Conservation (phyloP, 2,113 vertebrate genomes). For the Suncus etruscus region DNA sequence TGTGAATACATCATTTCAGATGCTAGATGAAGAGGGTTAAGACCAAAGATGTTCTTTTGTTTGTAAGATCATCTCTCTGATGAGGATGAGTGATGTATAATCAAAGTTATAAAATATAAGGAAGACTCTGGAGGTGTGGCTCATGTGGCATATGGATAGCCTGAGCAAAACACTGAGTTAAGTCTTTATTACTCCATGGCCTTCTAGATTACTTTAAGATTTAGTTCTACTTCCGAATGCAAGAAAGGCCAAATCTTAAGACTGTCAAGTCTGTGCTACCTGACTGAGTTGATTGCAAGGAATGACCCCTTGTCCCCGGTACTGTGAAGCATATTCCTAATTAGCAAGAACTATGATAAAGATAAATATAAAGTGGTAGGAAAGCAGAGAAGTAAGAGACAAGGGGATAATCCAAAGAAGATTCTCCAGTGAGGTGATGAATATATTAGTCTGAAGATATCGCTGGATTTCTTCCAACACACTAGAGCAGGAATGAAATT, state of each 20-base stretch:
- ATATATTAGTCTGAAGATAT: constrained; percentile 54
- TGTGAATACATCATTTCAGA: background rate
- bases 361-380: background rate
- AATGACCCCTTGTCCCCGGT: no score
- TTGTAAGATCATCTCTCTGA: background rate
- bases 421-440: background rate
- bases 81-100: background rate
- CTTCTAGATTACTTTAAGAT: no score
- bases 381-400: background rate
- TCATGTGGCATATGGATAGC: background rate
- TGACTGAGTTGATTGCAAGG: no score
- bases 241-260: no score
- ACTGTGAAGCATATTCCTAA: no score
- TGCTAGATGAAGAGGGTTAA: background rate
- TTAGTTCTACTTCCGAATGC: no score
- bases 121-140: no score
- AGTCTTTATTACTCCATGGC: no score
- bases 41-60: background rate
- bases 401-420: background rate
- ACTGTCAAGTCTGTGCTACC: no score
- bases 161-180: no score
- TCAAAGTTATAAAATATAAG: background rate
- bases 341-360: background rate
- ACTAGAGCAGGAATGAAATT: background rate
- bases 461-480: background rate